A percentile compares a stretch with the other conserved stretches of the same genome.
Conservation (phyloP, 2,797 vertebrate genomes). For the Crax fasciolata region DNA sequence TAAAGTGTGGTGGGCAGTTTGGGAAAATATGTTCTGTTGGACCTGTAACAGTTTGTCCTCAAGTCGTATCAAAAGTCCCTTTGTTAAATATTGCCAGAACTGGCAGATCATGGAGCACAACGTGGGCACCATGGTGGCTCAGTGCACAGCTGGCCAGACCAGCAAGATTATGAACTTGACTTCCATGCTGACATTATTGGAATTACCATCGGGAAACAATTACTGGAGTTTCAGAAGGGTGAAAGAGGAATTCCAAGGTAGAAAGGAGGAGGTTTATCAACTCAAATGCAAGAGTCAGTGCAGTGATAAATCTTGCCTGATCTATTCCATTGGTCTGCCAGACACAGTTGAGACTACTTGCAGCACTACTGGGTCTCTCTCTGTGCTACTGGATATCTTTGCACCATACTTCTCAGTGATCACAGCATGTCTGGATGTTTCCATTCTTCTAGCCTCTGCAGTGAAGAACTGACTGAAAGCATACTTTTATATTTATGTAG, state of each 20-base stretch:
- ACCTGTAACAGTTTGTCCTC: neutral
- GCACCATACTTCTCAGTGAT: neutral
- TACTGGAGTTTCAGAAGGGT: neutral
- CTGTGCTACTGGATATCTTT: neutral
- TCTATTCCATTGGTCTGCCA: neutral
- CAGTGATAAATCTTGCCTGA: neutral
- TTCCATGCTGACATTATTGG: neutral
- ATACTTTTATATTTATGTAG: neutral
- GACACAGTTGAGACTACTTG: neutral
- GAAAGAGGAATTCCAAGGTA: neutral
- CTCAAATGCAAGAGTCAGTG: neutral
- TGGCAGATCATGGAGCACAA: neutral
- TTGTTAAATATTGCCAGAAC: neutral
- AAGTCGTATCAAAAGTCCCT: neutral
- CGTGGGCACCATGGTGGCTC: neutral
- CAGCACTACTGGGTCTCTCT: neutral
- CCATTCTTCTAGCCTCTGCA: neutral
- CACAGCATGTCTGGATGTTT: neutral
- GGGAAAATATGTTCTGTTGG: neutral
- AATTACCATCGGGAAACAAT: neutral
- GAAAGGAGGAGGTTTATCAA: neutral
- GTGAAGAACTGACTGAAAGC: neutral
- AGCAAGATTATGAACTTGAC: neutral
- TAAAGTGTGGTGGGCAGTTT: neutral
- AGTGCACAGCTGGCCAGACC: neutral